A percentile compares a stretch with the other conserved stretches of the same genome.
Conservation (phyloP, 2,888 invertebrate genomes). For the Chloromyia formosa region DNA sequence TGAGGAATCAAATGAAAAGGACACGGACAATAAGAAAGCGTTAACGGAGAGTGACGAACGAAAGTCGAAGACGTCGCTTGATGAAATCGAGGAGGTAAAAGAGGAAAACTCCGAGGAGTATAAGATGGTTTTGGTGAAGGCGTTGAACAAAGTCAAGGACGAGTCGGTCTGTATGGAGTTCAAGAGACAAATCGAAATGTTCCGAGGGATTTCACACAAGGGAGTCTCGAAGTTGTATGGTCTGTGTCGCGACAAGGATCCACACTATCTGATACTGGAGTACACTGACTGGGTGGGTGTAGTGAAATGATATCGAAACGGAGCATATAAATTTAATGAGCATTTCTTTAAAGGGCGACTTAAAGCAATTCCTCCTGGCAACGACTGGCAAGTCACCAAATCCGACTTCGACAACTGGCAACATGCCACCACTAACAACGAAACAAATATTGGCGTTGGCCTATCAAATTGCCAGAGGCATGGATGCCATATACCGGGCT, state of each 20-base stretch:
- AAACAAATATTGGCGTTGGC: conserved; percentile 74
- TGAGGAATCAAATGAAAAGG: conserved; percentile 53
- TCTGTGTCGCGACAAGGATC: conserved; percentile 83
- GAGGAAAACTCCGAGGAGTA: conserved; percentile 60
- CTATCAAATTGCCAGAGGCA: conserved; percentile 81
- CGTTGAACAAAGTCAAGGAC: conserved; percentile 78
- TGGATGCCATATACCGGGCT: conserved; percentile 79
- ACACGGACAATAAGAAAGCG: conserved; percentile 47
- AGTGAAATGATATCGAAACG: conserved; percentile 18
- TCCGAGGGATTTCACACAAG: conserved; percentile 83
- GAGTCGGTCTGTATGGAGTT: conserved; percentile 84
- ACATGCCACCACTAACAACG: conserved; percentile 72
- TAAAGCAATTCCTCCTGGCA: conserved; percentile 87
- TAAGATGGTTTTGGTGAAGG: conserved; percentile 75
- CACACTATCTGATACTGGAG: conserved; percentile 88
- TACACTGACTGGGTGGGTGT: conserved; percentile 88
- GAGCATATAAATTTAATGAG: conserved; percentile 40
- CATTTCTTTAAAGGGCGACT: conserved; percentile 76
- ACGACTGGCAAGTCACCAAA: conserved; percentile 61
- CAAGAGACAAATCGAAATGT: conserved; percentile 87
- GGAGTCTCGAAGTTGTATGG: conserved; percentile 83
- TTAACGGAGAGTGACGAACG: conserved; percentile 58
- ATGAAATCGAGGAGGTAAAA: conserved; percentile 63
- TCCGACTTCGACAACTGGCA: conserved; percentile 48
- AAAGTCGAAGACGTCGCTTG: conserved; percentile 63